Percentiles rank a stretch among this genome's conserved stretches.
Evolutionary conservation across 2,797 vertebrate species (phyloP).

Genomic region (Gouania willdenowi): DNA sequence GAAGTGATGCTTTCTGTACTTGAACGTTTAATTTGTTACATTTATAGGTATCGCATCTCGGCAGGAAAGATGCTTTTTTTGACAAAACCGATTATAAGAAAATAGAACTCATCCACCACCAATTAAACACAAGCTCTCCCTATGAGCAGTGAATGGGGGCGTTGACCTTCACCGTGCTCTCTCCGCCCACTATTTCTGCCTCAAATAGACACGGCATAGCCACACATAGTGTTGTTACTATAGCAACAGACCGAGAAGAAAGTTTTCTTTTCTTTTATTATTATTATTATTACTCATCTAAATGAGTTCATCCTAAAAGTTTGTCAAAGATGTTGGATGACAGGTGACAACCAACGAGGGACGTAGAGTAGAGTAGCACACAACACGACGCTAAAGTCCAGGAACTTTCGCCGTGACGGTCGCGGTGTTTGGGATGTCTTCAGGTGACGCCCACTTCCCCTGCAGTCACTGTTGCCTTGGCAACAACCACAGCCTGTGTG

Average conservation of each 20-base stretch:
- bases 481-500: conserved; percentile 37
- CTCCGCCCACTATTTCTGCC: conserved; percentile 62
- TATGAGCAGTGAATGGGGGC: conserved; percentile 44
- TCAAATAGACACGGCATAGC: conserved; percentile 55
- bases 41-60: no score
- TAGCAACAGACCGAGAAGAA: conserved; percentile 57
- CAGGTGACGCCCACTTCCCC: conserved; percentile 40
- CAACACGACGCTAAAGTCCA: no score
- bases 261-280: conserved; percentile 16
- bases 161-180: conserved; percentile 52
- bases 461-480: conserved; percentile 55
- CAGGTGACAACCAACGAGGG: background rate
- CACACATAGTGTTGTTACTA: conserved; percentile 48
- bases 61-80: no score
- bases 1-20: no score
- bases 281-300: conserved; percentile 52
- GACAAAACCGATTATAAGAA: no score
- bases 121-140: conserved; percentile 11
- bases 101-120: no score
- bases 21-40: no score
- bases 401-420: no score
- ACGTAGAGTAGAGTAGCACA: background rate
- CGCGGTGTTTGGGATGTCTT: conserved; percentile 7
- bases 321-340: conserved; percentile 10
- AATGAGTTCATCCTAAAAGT: conserved; percentile 30